Evolutionary conservation across 2,113 vertebrate species (phyloP).

Genomic region (Sebastes fasciatus): DNA sequence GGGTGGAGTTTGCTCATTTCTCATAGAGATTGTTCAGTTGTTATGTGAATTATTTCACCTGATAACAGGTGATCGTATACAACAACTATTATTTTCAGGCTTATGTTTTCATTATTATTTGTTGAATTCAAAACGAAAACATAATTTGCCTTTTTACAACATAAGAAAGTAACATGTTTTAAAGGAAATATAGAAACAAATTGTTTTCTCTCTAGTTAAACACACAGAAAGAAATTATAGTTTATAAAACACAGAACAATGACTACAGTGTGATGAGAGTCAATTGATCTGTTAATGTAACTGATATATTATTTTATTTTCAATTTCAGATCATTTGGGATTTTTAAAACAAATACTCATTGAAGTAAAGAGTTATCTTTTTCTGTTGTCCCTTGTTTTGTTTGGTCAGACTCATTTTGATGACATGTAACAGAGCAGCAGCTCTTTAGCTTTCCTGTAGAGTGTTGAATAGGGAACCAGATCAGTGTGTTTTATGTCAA

Average conservation of each 20-base stretch:
- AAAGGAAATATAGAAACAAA: neutral
- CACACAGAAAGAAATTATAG: neutral
- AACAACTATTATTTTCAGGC: neutral
- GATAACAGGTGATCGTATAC: neutral
- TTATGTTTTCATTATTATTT: neutral
- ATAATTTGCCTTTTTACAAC: neutral
- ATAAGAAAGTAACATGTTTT: neutral
- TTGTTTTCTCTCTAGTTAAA: neutral
- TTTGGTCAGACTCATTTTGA: slow-evolving; percentile 7
- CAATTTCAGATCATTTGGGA: neutral
- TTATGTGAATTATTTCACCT: neutral
- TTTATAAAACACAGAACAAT: neutral
- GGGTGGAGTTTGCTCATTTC: neutral
- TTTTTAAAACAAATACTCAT: neutral
- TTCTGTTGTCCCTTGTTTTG: slow-evolving; percentile 10
- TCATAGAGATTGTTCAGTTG: neutral
- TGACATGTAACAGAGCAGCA: slow-evolving; percentile 11
- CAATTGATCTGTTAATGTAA: too few species aligned
- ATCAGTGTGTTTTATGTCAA: slow-evolving; percentile 30
- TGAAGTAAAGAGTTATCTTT: neutral
- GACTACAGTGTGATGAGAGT: too few species aligned
- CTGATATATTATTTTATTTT: too few species aligned
- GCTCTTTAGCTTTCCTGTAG: slow-evolving; percentile 11
- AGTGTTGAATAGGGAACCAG: slow-evolving; percentile 16
- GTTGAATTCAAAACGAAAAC: neutral